Conservation (phyloP, 2,888 invertebrate genomes). For the Nineta flava region DNA sequence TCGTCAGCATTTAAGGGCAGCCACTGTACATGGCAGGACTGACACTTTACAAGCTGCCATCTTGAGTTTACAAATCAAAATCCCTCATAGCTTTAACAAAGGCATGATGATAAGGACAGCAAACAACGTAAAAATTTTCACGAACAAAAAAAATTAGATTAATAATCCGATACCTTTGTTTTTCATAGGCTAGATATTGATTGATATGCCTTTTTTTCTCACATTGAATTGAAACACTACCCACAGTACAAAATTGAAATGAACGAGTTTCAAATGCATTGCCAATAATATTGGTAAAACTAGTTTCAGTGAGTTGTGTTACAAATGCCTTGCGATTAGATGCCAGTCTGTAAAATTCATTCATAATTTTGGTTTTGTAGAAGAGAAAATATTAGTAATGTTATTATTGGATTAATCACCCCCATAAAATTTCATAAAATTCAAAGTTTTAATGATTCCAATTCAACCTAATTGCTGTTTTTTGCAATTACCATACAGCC, state of each 20-base stretch:
- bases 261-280: constrained; percentile 25
- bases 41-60: too few relatives aligned
- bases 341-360: constrained; percentile 1
- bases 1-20: too few relatives aligned
- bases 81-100: too few relatives aligned
- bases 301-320: constrained; percentile 16
- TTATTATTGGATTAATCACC: background rate
- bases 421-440: background rate
- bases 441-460: background rate
- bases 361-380: background rate
- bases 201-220: background rate
- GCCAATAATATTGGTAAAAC: constrained; percentile 26
- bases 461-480: too few relatives aligned
- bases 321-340: constrained; percentile 2
- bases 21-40: too few relatives aligned
- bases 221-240: constrained; percentile 18
- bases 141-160: too few relatives aligned
- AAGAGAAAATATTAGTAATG: background rate
- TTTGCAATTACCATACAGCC: too few relatives aligned
- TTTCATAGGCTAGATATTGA: background rate
- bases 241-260: constrained; percentile 26
- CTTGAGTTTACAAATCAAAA: too few relatives aligned
- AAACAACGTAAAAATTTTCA: too few relatives aligned
- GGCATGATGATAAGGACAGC: too few relatives aligned
- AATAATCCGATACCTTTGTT: background rate